These are phyloP conservation scores for Coregonus sp. DNA, from an alignment of 2,797 vertebrate genomes.

Conservation along the genomic window DNA sequence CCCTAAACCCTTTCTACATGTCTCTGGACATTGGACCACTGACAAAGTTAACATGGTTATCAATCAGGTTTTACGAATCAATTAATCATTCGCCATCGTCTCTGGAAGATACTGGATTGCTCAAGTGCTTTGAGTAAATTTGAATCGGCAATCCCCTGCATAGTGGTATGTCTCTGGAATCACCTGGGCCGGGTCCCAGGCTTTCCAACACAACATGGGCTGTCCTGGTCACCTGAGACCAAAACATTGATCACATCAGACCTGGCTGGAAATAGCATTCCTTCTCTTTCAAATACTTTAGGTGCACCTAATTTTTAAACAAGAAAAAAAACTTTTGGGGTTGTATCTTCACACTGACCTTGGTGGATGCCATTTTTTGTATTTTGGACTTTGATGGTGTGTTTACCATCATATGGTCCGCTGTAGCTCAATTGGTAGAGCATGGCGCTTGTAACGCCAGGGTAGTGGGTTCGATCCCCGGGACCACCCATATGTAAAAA, in stretches of 20 bases:
- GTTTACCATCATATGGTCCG: neutral
- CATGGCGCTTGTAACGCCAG: no score
- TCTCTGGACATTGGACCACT: neutral
- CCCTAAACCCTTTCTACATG: slow-evolving; percentile 32
- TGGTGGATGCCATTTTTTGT: neutral
- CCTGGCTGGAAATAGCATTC: neutral
- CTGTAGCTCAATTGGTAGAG: no score
- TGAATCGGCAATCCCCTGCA: slow-evolving; percentile 14
- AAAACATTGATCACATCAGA: slow-evolving; percentile 20
- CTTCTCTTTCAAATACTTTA: no score
- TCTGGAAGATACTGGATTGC: slow-evolving; percentile 55
- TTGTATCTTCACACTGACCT: neutral
- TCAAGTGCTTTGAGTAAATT: slow-evolving; percentile 38
- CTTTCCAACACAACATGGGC: neutral
- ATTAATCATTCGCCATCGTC: slow-evolving; percentile 38
- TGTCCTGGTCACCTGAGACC: neutral
- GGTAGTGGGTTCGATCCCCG: no score
- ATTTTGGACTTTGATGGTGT: neutral
- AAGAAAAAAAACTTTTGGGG: no score
- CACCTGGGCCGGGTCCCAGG: neutral
- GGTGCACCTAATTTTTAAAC: no score
- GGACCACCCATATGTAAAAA: no score
- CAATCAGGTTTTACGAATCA: slow-evolving; percentile 31
- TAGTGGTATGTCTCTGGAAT: slow-evolving; percentile 4
- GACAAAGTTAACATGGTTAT: slow-evolving; percentile 28